Evolutionary conservation across 2,797 vertebrate genomes (phyloP).

Genomic region (Tapirus indicus): DNA sequence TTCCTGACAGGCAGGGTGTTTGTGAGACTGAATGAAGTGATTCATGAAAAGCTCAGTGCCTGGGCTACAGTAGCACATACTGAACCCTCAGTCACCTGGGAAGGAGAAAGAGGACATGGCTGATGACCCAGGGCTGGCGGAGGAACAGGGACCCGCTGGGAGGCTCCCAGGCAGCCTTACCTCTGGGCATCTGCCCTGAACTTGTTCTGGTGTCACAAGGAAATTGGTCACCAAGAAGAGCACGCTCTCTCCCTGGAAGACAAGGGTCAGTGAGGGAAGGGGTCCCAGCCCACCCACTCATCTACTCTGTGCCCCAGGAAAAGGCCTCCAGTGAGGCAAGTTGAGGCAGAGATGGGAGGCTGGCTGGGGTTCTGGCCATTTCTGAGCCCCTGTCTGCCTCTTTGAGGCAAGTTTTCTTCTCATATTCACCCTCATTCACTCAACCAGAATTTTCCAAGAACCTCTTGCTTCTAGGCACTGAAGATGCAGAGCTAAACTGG

Average conservation of each 20-base stretch:
- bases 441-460: not conserved
- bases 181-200: conserved; percentile 88
- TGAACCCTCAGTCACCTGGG: not conserved
- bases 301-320: not conserved
- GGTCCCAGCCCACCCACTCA: not conserved
- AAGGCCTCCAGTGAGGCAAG: not conserved
- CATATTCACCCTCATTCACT: not conserved
- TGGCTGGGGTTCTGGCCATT: not conserved
- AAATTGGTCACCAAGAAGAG: conserved; percentile 89
- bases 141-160: not conserved
- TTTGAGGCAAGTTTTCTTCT: not conserved
- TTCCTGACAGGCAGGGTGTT: not conserved
- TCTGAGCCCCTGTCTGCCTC: not conserved
- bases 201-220: conserved; percentile 83
- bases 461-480: not conserved
- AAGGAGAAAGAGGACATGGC: not conserved
- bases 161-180: conserved; percentile 74
- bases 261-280: not conserved
- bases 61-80: not conserved
- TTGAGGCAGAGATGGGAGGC: not conserved
- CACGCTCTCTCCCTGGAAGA: conserved; percentile 85
- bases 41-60: not conserved
- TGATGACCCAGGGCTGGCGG: not conserved
- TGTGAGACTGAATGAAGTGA: not conserved
- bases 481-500: not conserved